A percentile compares a stretch with the other conserved stretches of the same genome.
Conservation (phyloP, 2,797 vertebrate species). For the Onychomys leucogaster region DNA sequence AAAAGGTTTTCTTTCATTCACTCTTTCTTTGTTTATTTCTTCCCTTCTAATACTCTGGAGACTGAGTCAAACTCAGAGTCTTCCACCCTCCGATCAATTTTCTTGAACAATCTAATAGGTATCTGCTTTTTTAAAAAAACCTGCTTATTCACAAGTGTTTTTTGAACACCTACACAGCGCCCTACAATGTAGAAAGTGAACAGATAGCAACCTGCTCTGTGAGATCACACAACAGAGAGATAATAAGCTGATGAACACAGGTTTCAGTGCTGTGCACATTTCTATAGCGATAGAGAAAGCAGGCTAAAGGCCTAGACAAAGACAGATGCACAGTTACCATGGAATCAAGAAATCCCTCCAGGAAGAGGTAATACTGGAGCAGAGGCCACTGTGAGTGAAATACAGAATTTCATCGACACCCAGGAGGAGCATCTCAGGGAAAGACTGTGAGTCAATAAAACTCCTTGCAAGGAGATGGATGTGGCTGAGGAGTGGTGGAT, state of each 20-base stretch:
- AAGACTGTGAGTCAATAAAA: not conserved
- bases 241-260: not conserved
- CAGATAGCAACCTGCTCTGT: not conserved
- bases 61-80: not conserved
- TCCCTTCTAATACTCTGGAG: not conserved
- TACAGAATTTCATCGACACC: not conserved
- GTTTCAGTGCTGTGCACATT: not conserved
- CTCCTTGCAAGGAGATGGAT: not conserved
- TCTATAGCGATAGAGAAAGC: not conserved
- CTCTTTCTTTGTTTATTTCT: not conserved
- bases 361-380: constrained; percentile 10
- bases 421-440: not conserved
- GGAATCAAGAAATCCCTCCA: not conserved
- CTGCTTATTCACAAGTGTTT: constrained; percentile 43
- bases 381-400: not conserved
- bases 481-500: not conserved
- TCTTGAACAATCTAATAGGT: not conserved
- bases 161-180: not conserved
- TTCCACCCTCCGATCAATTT: constrained; percentile 4
- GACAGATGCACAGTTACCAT: not conserved
- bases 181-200: not conserved
- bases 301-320: not conserved
- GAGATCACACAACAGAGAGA: not conserved
- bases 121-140: constrained; percentile 9
- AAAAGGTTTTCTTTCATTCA: not conserved